These are phyloP conservation scores for Tiphia femorata DNA, from an alignment of 2,888 invertebrate species.

Conservation along the genomic window DNA sequence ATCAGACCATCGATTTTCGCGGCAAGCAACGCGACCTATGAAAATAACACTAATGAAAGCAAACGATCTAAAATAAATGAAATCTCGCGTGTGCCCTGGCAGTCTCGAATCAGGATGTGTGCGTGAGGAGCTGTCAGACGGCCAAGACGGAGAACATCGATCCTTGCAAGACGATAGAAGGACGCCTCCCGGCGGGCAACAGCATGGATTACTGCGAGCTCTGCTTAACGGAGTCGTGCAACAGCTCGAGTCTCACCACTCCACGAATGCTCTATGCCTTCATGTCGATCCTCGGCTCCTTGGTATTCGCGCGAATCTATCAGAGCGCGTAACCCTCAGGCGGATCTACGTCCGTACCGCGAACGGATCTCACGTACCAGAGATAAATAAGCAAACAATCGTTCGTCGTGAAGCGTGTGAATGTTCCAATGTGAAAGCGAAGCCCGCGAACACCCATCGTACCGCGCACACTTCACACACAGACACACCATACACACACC, in stretches of 20 bases:
- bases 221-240: slow-evolving; percentile 55
- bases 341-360: not conserved
- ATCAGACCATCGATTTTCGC: too few species aligned
- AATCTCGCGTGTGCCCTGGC: not conserved
- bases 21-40: too few species aligned
- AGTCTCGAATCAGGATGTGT: slow-evolving; percentile 17
- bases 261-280: slow-evolving; percentile 38
- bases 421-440: too few species aligned
- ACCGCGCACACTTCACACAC: too few species aligned
- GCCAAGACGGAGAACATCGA: slow-evolving; percentile 53
- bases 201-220: slow-evolving; percentile 44
- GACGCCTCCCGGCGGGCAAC: slow-evolving; percentile 18
- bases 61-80: not conserved
- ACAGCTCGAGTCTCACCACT: slow-evolving; percentile 39
- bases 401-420: too few species aligned
- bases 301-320: slow-evolving; percentile 37
- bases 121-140: slow-evolving; percentile 52
- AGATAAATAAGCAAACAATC: not conserved
- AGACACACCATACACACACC: too few species aligned
- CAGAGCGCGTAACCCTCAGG: slow-evolving; percentile 50
- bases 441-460: too few species aligned
- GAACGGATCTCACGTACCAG: not conserved
- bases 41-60: too few species aligned
- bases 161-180: slow-evolving; percentile 47
- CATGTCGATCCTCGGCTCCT: slow-evolving; percentile 38